A percentile compares a stretch with the other conserved stretches of the same genome.
Conservation (phyloP, 2,113 vertebrate genomes). For the Cercocebus atys region DNA sequence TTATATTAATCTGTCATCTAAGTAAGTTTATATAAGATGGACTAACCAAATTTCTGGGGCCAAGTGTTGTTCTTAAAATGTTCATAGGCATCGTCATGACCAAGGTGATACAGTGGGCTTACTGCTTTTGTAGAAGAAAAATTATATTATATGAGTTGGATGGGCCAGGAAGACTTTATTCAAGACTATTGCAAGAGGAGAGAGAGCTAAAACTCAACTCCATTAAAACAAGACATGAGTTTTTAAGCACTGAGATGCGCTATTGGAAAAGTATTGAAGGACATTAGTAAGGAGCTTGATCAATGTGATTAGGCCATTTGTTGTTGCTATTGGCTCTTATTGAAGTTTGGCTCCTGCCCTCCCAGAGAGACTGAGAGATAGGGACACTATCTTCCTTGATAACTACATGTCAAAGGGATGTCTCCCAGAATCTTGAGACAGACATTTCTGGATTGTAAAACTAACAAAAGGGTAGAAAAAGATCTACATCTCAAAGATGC, state of each 20-base stretch:
- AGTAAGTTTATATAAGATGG: background rate
- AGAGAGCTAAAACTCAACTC: background rate
- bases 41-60: background rate
- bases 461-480: background rate
- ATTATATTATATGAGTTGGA: background rate
- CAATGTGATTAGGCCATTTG: background rate
- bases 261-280: background rate
- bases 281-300: background rate
- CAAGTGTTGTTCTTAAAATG: background rate
- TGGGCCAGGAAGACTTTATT: background rate
- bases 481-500: background rate
- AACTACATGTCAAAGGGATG: background rate
- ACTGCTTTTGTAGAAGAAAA: background rate
- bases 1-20: background rate
- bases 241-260: background rate
- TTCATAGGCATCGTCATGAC: background rate
- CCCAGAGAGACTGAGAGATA: background rate
- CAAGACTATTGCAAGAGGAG: background rate
- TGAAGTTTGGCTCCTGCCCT: background rate
- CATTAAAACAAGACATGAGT: background rate
- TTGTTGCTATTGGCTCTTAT: background rate
- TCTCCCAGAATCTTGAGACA: background rate
- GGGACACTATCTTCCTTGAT: background rate
- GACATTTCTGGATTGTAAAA: background rate
- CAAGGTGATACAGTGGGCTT: background rate